A percentile compares a stretch with the other conserved stretches of the same genome.
Evolutionary conservation across 2,888 invertebrate species (phyloP).

Genomic region (Odontothrips loti): DNA sequence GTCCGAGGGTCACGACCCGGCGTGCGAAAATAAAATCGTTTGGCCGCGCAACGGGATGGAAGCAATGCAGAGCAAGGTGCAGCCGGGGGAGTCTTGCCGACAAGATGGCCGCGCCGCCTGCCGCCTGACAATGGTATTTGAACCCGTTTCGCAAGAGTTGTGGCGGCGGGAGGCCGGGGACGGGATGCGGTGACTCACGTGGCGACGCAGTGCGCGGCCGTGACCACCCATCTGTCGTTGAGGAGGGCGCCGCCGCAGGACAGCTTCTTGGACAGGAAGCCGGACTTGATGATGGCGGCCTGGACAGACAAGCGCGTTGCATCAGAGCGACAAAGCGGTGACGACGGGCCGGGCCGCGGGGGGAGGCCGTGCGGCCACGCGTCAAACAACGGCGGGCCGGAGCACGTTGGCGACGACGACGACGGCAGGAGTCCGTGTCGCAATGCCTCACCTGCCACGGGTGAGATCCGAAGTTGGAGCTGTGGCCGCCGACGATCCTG

Average conservation of each 20-base stretch:
- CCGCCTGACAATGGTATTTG: not conserved
- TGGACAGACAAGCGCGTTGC: conserved; percentile 39
- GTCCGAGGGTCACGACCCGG: no score
- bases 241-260: conserved; percentile 88
- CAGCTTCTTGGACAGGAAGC: conserved; percentile 81
- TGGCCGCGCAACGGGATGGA: no score
- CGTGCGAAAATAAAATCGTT: no score
- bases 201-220: conserved; percentile 87
- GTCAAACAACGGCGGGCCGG: no score
- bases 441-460: conserved; percentile 71
- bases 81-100: no score
- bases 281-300: conserved; percentile 86
- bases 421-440: no score
- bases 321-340: conserved; percentile 35
- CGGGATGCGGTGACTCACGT: conserved; percentile 71
- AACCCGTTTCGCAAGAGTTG: not conserved
- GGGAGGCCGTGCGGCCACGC: no score
- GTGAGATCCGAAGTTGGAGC: conserved; percentile 84
- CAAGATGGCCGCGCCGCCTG: no score
- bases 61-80: no score
- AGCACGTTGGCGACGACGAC: no score
- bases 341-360: conserved; percentile 35
- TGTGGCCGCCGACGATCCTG: conserved; percentile 87
- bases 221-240: conserved; percentile 87
- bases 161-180: no score